Conservation (phyloP, 2,113 vertebrate species). For the Podocnemis expansa region DNA sequence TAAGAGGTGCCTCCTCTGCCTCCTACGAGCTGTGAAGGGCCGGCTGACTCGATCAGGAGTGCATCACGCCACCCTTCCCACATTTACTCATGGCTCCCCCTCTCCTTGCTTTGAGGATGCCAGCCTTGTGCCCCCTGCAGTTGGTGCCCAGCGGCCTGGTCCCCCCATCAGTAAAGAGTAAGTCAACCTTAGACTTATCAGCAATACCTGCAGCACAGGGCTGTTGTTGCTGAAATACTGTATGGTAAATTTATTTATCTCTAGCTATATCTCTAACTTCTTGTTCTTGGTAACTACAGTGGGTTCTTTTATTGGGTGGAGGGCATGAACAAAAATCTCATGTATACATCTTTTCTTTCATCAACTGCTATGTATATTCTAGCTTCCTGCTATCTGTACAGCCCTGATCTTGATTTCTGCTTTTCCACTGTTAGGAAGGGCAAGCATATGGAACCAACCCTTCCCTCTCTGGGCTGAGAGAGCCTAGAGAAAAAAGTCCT, state of each 20-base stretch:
- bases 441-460: background rate
- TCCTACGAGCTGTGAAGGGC: no score
- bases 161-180: no score
- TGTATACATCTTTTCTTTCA: fast-evolving
- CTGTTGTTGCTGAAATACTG: background rate
- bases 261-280: no score
- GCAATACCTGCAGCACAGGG: background rate
- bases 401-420: background rate
- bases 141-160: no score
- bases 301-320: background rate
- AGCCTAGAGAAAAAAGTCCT: background rate
- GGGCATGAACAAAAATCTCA: background rate
- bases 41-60: no score
- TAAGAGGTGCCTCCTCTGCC: no score
- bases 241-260: background rate
- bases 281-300: background rate
- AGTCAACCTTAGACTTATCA: no score
- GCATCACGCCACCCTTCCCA: no score
- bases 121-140: background rate
- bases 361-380: background rate
- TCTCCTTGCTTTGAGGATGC: no score
- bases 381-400: background rate
- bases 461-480: background rate
- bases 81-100: no score
- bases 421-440: background rate